Evolutionary conservation across 2,113 vertebrate species (phyloP).

Genomic region (Phaethon lepturus): DNA sequence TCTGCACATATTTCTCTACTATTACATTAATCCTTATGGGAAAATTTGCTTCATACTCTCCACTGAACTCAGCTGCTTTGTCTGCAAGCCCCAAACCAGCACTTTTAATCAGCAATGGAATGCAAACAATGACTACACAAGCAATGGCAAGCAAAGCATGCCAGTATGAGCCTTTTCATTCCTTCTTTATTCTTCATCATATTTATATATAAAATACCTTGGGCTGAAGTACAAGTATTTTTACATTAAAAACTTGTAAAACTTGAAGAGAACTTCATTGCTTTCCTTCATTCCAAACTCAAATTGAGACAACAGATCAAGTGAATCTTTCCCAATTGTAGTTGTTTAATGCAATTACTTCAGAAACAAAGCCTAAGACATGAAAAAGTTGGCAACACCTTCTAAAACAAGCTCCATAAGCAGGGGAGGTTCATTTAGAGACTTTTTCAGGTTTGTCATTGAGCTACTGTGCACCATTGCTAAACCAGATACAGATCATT

Average conservation of each 20-base stretch:
- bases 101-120: conserved; percentile 37
- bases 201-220: neutral
- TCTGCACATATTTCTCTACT: neutral
- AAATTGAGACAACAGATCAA: neutral
- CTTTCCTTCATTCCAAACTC: neutral
- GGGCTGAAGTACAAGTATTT: neutral
- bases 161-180: neutral
- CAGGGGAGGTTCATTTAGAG: neutral
- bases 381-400: neutral
- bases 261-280: neutral
- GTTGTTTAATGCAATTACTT: neutral
- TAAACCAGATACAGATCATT: neutral
- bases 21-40: neutral
- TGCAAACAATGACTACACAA: conserved; percentile 33
- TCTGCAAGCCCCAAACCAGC: neutral
- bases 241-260: neutral
- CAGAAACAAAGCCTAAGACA: neutral
- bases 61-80: neutral
- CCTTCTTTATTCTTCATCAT: neutral
- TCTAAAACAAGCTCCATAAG: neutral
- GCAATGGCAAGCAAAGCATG: neutral
- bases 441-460: neutral
- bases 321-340: neutral
- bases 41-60: neutral
- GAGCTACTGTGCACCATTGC: neutral